phyloP scores from a whole-genome alignment of 2,113 vertebrate species.

The Egretta garzetta region DNA sequence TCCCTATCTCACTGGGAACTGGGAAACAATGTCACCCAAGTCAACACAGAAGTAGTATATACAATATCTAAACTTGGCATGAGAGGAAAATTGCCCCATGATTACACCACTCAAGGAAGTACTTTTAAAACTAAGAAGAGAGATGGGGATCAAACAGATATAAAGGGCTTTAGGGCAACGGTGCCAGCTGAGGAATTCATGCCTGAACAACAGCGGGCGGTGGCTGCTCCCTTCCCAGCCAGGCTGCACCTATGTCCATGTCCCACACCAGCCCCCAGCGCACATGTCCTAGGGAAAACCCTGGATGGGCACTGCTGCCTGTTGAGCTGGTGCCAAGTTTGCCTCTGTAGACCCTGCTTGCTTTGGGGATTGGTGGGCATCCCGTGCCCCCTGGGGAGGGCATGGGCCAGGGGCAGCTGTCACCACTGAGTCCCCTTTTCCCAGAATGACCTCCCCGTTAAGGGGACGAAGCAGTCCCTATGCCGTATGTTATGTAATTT shows the following conservation, averaged over 20 bases:
- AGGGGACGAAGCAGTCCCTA: not conserved
- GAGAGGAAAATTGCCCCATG: conserved; percentile 55
- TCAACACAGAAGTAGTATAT: conserved; percentile 41
- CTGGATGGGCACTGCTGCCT: accelerated
- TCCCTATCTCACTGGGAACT: conserved; percentile 56
- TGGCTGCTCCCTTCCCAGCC: not conserved
- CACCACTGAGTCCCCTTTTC: not conserved
- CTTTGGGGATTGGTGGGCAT: not conserved
- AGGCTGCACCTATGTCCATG: not conserved
- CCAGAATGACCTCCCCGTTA: not conserved
- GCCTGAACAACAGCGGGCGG: conserved; percentile 4
- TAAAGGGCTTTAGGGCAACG: conserved; percentile 31
- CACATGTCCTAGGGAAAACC: not conserved
- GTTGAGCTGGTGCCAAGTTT: not conserved
- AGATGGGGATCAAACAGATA: conserved; percentile 62
- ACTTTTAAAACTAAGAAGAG: conserved; percentile 42
- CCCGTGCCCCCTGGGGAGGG: accelerated
- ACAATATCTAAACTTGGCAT: conserved; percentile 61
- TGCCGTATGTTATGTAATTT: not conserved
- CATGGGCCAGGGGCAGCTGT: not conserved
- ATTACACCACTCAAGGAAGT: conserved; percentile 67
- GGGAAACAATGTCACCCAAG: conserved; percentile 65
- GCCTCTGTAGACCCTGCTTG: not conserved
- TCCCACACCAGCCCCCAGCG: accelerated
- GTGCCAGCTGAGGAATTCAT: conserved; percentile 50